Conservation (phyloP, 2,888 invertebrate genomes). For the Pegoplata infirma region DNA sequence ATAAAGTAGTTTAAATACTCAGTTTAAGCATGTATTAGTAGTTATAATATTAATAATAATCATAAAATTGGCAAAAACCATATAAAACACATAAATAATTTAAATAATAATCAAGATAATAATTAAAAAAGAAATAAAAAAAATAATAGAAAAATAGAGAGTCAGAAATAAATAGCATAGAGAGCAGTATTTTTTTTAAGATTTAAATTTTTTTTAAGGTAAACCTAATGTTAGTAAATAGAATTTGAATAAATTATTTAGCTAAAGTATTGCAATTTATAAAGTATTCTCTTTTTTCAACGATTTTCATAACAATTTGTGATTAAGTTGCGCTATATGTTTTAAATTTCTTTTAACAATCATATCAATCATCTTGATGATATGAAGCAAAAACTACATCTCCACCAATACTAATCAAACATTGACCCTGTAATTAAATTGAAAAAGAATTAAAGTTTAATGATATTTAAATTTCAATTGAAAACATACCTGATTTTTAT, state of each 20-base stretch:
- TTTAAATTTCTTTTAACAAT: background rate
- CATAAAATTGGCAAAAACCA: background rate
- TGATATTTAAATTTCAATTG: background rate
- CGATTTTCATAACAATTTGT: conserved; percentile 73
- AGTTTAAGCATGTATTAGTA: background rate
- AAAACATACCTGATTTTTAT: conserved; percentile 94
- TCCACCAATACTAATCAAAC: conserved; percentile 95
- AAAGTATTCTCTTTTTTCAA: conserved; percentile 47
- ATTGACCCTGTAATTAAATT: conserved; percentile 87
- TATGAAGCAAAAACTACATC: conserved; percentile 93
- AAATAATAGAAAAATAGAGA: conserved; percentile 42
- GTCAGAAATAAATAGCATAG: conserved; percentile 47
- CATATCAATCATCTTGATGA: conserved; percentile 80
- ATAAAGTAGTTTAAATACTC: background rate
- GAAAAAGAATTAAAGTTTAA: conserved; percentile 10
- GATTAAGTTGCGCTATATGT: conserved; percentile 51
- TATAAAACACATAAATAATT: conserved; percentile 20
- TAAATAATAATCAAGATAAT: conserved; percentile 5
- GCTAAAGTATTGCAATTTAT: conserved; percentile 49
- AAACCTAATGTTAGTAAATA: conserved; percentile 5
- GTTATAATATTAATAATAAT: background rate
- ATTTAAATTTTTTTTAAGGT: conserved; percentile 20
- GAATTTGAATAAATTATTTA: conserved; percentile 31
- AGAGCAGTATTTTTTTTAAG: conserved; percentile 38
- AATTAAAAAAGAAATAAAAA: conserved; percentile 5